Evolutionary conservation across 1,140 invertebrate genomes (phyloP), one percentile per base, ranked within the genome.

Genomic region (Saccostrea glomerata): DNA sequence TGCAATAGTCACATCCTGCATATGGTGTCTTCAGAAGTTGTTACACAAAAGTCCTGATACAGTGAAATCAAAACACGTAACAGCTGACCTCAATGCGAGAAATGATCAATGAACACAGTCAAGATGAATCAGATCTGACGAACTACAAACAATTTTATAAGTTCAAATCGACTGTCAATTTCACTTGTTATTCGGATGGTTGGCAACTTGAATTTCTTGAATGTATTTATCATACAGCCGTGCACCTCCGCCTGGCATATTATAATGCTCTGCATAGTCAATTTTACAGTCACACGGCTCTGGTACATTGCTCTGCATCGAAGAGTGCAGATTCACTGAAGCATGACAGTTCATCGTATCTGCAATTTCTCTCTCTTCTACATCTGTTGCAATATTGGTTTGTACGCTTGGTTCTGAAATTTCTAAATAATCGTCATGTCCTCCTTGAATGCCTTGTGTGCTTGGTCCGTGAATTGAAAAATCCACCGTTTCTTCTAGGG

Each of bases 271-370:
- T 86, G 95, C 95, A 0, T 96, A 96, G 82, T 95, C 95, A 91
- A 96, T 97, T n/a, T 84, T 25, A 30, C 60, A 70, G 20, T 54
- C 56, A 63, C 56, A 89, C 11, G 97, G 97, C 84, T 96, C 96
- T 0, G 97, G 97, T 0, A 97, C 97, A 94, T 97, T 97, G 54
- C 96, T 97, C 92, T 97, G 97, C 97, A 97, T 97, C 0, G 96
- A 96, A 2, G 96, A 96, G 89, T 96, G 96, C 2, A 97, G 93
- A 93, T 96, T 97, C 1, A 97, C 95, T 1, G 84, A 89, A 17
- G 13, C 85, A 6, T 88, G 73, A 54, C 89, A 90, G 23, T 87
- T 87, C 54, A 84, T 77, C 0, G 88, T 87, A 17, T 82, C 54
- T 2, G 85, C 82, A 55, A 89, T 87, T 17, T 54, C 84, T 25